Evolutionary conservation across 2,888 invertebrate species (phyloP), one percentile per base, ranked within the genome.

Genomic region (Chloromyia formosa): DNA sequence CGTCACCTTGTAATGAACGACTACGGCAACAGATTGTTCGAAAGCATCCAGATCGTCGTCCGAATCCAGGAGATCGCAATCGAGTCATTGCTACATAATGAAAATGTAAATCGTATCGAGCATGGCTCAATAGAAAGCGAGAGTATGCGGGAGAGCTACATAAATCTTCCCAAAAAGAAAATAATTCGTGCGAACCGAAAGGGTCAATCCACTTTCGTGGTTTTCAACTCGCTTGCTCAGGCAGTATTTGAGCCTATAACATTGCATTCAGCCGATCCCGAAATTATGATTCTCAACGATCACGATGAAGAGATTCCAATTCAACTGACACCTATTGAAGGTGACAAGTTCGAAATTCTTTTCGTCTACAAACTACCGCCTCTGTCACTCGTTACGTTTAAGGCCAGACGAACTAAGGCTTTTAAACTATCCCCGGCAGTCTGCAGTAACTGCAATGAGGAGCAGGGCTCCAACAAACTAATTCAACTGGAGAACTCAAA

Each of bases 1-100:
- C 96, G 95, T 82, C 90, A 93, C 0, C 91, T 90, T 79, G 98
- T 98, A 0, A 97, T 97, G 93, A 90, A 93, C 76, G 98, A 98
- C 84, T 98, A 97, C 82, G 95, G 95, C 0, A 87, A 93, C 73
- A 94, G 95, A 80, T 84, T 96, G 49, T 93, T 94, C 81, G 93
- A 94, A 77, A 93, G 94, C 76, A 88, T 95, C 66, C 91, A 93
- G 75, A 93, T 94, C 81, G 90, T 92, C 78, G 89, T 92, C 12
- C 90, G 90, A 69, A 87, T 95, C 76, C 94, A 95, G 82, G 92
- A 94, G 80, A 89, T 90, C 35, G 89, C 92, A 1, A 86, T 93
- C 4, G 90, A 92, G 78, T 86, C 90, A 53, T 82, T 92, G 12
- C 78, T 84, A 49, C 85, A 86, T 78, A 83, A 83, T 68, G 75